Evolutionary conservation across 2,888 invertebrate species (phyloP).

Genomic region (Acrobasis suavella): DNA sequence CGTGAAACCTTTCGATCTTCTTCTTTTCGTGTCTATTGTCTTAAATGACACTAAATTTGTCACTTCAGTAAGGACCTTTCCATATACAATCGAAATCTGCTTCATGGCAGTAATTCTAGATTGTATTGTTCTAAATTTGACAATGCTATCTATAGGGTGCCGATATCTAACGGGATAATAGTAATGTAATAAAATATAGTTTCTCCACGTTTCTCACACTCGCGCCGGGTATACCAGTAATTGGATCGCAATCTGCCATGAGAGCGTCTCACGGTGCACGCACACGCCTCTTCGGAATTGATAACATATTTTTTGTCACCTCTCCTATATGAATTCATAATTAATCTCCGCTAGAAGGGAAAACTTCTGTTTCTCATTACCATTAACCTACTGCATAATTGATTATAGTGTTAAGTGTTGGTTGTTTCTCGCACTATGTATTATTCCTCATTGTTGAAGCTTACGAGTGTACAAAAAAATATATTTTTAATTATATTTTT

Average conservation of each 20-base stretch:
- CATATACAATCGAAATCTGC: no score
- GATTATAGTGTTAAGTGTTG: not conserved
- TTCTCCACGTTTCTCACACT: constrained; percentile 72
- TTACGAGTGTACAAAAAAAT: no score
- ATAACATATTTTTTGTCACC: constrained; percentile 34
- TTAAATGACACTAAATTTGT: no score
- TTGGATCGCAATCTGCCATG: constrained; percentile 67
- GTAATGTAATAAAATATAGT: constrained; percentile 33
- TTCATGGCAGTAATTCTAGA: no score
- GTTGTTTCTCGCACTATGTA: no score
- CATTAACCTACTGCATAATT: not conserved
- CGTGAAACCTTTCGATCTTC: no score
- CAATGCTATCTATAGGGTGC: no score
- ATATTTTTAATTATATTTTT: no score
- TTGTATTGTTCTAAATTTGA: no score
- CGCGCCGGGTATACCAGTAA: constrained; percentile 46
- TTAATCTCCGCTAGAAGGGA: not conserved
- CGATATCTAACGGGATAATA: constrained; percentile 29
- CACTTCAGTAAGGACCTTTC: no score
- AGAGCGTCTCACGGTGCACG: constrained; percentile 66
- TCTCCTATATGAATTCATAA: constrained; percentile 12
- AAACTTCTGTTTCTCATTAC: not conserved
- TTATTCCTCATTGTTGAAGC: no score
- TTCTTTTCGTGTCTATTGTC: no score
- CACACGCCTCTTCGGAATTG: constrained; percentile 52